These are phyloP conservation scores for Euwallacea fornicatus DNA, from an alignment of 1,140 invertebrate genomes.

Conservation along the genomic window DNA sequence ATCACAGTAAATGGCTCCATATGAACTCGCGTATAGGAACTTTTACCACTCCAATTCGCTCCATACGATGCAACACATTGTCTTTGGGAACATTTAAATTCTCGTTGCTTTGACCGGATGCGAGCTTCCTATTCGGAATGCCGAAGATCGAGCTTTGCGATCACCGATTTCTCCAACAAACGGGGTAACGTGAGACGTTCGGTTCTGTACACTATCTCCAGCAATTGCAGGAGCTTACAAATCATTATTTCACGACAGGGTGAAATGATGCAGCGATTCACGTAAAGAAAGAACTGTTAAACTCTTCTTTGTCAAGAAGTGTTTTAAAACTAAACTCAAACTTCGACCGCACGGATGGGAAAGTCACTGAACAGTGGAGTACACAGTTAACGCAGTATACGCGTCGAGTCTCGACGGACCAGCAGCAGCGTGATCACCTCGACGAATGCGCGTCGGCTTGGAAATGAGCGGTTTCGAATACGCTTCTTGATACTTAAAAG, in stretches of 20 bases:
- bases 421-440: constrained; percentile 5
- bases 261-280: no score
- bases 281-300: no score
- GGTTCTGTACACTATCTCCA: constrained; percentile 12
- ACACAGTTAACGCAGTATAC: not conserved
- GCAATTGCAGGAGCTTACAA: constrained; percentile 9
- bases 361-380: no score
- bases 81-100: not conserved
- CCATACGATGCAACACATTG: not conserved
- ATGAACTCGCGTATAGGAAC: constrained; percentile 13
- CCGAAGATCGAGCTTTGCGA: constrained; percentile 12
- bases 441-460: constrained; percentile 8
- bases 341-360: no score
- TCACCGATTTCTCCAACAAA: constrained; percentile 1
- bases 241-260: constrained; percentile 5
- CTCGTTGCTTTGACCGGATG: not conserved
- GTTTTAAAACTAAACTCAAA: no score
- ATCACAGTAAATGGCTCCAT: not conserved
- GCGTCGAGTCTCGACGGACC: not conserved
- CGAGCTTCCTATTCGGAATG: not conserved
- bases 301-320: no score
- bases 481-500: constrained; percentile 34
- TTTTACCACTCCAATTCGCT: constrained; percentile 11
- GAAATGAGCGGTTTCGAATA: constrained; percentile 29
- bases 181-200: constrained; percentile 1